Conservation (phyloP, 2,113 vertebrate genomes). For the Sturnira hondurensis region DNA sequence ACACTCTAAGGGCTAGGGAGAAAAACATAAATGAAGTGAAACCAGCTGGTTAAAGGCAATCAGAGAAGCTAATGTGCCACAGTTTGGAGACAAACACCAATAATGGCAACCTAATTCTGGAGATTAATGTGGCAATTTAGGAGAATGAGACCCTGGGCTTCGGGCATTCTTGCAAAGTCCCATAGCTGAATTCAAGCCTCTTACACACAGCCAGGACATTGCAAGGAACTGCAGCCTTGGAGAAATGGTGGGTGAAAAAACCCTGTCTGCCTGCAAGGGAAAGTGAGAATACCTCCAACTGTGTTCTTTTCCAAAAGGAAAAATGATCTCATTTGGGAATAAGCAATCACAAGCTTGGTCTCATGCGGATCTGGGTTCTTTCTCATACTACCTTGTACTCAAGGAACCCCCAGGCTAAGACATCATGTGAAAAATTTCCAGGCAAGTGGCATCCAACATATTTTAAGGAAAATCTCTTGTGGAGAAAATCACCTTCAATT, state of each 20-base stretch:
- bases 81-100: not conserved
- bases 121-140: too few species aligned
- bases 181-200: not conserved
- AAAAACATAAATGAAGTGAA: not conserved
- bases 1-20: not conserved
- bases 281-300: not conserved
- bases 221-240: not conserved
- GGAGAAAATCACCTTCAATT: not conserved
- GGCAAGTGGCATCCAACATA: not conserved
- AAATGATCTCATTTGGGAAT: not conserved
- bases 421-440: not conserved
- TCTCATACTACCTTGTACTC: accelerated
- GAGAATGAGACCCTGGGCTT: too few species aligned
- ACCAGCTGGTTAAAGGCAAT: not conserved
- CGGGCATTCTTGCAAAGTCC: not conserved
- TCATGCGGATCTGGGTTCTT: not conserved
- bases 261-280: not conserved
- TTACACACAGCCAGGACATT: not conserved
- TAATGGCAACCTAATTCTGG: not conserved
- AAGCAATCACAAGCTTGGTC: not conserved
- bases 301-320: not conserved
- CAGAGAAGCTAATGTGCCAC: not conserved
- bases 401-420: not conserved
- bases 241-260: not conserved
- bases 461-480: not conserved